Evolutionary conservation across 2,113 vertebrate genomes (phyloP).

Genomic region (Edolisoma coerulescens): DNA sequence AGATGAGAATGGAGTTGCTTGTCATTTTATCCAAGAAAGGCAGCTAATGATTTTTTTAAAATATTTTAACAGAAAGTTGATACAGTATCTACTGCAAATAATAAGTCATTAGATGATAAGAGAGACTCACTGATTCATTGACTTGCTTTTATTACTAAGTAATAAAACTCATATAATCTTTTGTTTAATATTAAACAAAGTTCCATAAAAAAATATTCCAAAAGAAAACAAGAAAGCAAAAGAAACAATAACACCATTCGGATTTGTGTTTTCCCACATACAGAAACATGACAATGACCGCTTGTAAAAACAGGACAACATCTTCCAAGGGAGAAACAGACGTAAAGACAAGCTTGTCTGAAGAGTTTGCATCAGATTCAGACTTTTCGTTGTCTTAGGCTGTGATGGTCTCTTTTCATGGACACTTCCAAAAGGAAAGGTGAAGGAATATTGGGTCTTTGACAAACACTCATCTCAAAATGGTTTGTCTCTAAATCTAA

Average conservation of each 20-base stretch:
- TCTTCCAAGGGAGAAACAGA: neutral
- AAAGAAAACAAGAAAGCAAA: neutral
- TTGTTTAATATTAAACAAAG: neutral
- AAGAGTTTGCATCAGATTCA: neutral
- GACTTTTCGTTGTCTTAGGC: neutral
- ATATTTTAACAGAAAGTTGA: slow-evolving; percentile 1
- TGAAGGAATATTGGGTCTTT: neutral
- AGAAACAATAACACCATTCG: neutral
- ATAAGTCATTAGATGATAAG: neutral
- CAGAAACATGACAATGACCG: neutral
- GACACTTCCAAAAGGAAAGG: neutral
- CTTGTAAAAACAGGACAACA: neutral
- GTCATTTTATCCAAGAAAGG: neutral
- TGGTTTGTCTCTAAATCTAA: neutral
- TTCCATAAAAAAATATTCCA: neutral
- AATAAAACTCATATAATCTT: neutral
- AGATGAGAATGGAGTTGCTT: neutral
- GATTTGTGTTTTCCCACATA: neutral
- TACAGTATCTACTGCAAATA: slow-evolving; percentile 11
- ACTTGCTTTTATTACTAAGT: neutral
- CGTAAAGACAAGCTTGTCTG: neutral
- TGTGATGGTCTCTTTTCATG: accelerated
- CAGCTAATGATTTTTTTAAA: neutral
- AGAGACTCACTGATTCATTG: neutral
- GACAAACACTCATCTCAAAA: neutral